Conservation (phyloP, 1,140 invertebrate genomes). For the Drosophila santomea region DNA sequence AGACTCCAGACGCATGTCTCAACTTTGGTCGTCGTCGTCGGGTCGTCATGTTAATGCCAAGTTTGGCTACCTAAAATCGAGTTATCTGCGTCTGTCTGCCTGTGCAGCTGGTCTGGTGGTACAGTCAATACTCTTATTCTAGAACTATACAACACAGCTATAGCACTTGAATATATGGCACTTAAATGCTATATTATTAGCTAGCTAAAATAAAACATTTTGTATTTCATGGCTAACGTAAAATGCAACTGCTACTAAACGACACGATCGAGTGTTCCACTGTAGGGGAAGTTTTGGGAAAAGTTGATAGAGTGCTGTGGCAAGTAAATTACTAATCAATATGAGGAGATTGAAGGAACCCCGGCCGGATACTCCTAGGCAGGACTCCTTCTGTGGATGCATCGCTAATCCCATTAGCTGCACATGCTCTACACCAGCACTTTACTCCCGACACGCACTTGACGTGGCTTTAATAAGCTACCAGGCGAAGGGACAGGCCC, state of each 20-base stretch:
- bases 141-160: no score
- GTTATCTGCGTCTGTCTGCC: constrained; percentile 51
- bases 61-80: constrained; percentile 57
- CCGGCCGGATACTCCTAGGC: not conserved
- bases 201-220: not conserved
- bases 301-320: constrained; percentile 31
- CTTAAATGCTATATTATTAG: no score
- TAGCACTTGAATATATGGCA: no score
- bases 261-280: not conserved
- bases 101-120: constrained; percentile 28
- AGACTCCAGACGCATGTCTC: constrained; percentile 48
- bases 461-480: constrained; percentile 64
- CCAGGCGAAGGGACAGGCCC: constrained; percentile 7
- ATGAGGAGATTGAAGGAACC: constrained; percentile 39
- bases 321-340: constrained; percentile 77
- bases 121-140: constrained; percentile 9
- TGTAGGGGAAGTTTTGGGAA: constrained; percentile 34
- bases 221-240: not conserved
- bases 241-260: no score
- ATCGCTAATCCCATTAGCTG: constrained; percentile 65
- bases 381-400: constrained; percentile 17
- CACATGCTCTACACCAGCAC: constrained; percentile 44
- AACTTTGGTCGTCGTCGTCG: constrained; percentile 42
- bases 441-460: constrained; percentile 35
- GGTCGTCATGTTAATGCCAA: constrained; percentile 53